These are phyloP conservation scores for Acleris holmiana DNA, from an alignment of 2,888 invertebrate species.

Conservation along the genomic window DNA sequence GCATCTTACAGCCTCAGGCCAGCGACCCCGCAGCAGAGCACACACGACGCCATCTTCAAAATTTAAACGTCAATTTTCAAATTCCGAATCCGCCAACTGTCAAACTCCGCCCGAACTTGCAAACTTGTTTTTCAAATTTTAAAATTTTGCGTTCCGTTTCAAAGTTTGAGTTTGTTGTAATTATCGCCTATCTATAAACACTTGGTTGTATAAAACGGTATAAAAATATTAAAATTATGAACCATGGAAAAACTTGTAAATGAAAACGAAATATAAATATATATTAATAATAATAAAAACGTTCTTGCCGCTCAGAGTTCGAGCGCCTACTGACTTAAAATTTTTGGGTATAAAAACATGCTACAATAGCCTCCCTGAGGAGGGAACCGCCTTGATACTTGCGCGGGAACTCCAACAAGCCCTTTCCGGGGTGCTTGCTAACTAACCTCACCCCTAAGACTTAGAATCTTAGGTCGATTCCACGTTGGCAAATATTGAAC, in stretches of 20 bases:
- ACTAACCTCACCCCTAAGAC: slow-evolving; percentile 7
- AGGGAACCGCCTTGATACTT: slow-evolving; percentile 70
- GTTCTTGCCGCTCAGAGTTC: slow-evolving; percentile 82
- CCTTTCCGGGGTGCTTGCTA: slow-evolving; percentile 24
- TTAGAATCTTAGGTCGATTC: not conserved
- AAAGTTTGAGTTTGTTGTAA: slow-evolving; percentile 59
- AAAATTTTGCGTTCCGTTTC: slow-evolving; percentile 40
- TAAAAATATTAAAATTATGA: slow-evolving; percentile 85
- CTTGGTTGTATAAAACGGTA: slow-evolving; percentile 83
- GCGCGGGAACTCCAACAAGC: slow-evolving; percentile 40
- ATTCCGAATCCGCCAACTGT: slow-evolving; percentile 65
- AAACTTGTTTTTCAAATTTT: slow-evolving; percentile 54
- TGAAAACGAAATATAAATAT: slow-evolving; percentile 85
- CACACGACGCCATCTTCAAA: slow-evolving; percentile 76
- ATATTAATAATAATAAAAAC: slow-evolving; percentile 84
- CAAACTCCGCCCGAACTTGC: slow-evolving; percentile 52
- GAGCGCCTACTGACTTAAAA: slow-evolving; percentile 85
- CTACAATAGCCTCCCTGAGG: slow-evolving; percentile 81
- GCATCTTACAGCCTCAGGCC: slow-evolving; percentile 66
- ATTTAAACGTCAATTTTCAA: slow-evolving; percentile 66
- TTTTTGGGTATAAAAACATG: slow-evolving; percentile 85
- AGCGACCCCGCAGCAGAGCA: slow-evolving; percentile 68
- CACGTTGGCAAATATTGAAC: not conserved
- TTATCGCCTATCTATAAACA: slow-evolving; percentile 80
- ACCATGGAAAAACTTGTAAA: slow-evolving; percentile 83